phyloP scores from a whole-genome alignment of 2,113 vertebrate species.

The Phalacrocorax aristotelis region DNA sequence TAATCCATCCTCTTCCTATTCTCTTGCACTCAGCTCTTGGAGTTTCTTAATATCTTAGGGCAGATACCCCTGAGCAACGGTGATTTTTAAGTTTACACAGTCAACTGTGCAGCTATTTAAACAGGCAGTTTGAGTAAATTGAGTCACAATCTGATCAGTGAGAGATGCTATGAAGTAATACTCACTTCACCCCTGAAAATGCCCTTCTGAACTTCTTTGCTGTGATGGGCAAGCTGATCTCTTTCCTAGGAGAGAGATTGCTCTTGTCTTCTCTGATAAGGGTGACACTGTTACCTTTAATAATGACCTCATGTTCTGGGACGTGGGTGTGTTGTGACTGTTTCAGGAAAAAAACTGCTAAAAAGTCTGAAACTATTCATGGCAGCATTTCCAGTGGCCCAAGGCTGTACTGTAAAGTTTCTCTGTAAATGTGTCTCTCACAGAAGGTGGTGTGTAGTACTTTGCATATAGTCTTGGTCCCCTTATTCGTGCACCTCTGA shows the following conservation, averaged over 20 bases:
- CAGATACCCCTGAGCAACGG: neutral
- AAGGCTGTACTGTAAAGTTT: too few species aligned
- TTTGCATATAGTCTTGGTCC: neutral
- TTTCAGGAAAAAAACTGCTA: neutral
- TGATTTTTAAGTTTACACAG: neutral
- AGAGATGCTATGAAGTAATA: neutral
- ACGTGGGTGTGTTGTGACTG: neutral
- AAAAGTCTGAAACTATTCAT: neutral
- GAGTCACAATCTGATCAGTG: neutral
- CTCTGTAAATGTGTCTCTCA: accelerated
- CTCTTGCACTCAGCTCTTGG: neutral
- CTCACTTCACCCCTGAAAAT: neutral
- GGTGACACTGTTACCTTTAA: neutral
- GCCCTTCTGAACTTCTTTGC: neutral
- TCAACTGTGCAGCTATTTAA: neutral
- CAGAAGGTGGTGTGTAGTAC: neutral
- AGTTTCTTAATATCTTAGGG: neutral
- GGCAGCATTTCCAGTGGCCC: neutral
- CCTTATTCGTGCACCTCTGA: accelerated
- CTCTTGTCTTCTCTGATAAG: neutral
- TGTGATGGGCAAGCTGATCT: too few species aligned
- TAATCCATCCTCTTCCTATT: too few species aligned
- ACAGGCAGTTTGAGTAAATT: neutral
- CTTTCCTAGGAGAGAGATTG: neutral
- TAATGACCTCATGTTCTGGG: accelerated